Conservation (phyloP, 2,888 invertebrate species). For the Barypeithes pellucidus region DNA sequence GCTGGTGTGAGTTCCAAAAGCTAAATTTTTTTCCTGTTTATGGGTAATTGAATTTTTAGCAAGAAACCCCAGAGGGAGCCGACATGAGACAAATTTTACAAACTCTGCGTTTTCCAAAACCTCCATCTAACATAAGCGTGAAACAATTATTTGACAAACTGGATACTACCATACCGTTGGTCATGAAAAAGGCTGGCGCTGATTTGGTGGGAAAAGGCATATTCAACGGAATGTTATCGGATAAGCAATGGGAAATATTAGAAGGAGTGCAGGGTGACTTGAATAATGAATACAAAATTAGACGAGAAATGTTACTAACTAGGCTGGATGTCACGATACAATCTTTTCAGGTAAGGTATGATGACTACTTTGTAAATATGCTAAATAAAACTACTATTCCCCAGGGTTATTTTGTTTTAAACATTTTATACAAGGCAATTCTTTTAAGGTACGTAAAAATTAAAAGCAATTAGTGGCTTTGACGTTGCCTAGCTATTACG, state of each 20-base stretch:
- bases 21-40: too few species aligned
- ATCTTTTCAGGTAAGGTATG: conserved; percentile 88
- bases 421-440: too few species aligned
- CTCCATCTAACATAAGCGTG: conserved; percentile 87
- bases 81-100: conserved; percentile 86
- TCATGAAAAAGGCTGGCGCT: conserved; percentile 75
- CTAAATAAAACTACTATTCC: too few species aligned
- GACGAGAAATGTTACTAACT: conserved; percentile 91
- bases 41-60: conserved; percentile 73
- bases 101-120: conserved; percentile 87
- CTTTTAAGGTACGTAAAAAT: too few species aligned
- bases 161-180: conserved; percentile 79
- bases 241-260: conserved; percentile 88
- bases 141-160: conserved; percentile 86
- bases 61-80: conserved; percentile 88
- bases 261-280: conserved; percentile 81
- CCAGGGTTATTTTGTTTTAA: too few species aligned
- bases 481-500: too few species aligned
- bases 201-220: conserved; percentile 84
- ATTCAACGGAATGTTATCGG: conserved; percentile 80
- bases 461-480: too few species aligned
- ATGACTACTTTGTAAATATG: too few species aligned
- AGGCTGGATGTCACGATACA: conserved; percentile 96
- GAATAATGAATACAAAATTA: conserved; percentile 85
- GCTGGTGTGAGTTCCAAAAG: too few species aligned